These are phyloP conservation scores for Centropristis striata DNA, from an alignment of 2,113 vertebrate species.

Conservation along the genomic window DNA sequence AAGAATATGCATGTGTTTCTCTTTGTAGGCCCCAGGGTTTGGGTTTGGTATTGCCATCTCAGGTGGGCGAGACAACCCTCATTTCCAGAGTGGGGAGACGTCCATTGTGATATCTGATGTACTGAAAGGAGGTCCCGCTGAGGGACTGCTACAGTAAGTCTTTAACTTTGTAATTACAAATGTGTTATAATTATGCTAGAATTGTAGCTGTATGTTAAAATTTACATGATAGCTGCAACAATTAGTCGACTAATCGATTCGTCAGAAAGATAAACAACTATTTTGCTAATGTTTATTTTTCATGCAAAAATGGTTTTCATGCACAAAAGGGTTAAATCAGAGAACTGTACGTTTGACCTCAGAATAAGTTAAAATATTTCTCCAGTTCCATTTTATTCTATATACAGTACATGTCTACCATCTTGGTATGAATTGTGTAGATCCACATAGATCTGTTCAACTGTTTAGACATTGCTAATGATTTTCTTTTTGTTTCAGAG, in stretches of 20 bases:
- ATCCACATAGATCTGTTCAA: background rate
- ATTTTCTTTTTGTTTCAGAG: constrained; percentile 78
- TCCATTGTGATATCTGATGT: constrained; percentile 99
- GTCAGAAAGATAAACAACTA: too few species aligned
- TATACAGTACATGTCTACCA: background rate
- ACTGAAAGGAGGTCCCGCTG: constrained; percentile 97
- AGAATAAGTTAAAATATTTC: background rate
- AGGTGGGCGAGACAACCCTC: constrained; percentile 97
- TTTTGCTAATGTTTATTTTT: too few species aligned
- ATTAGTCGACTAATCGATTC: too few species aligned
- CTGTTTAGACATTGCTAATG: background rate
- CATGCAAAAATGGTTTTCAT: too few species aligned
- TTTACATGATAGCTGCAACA: too few species aligned
- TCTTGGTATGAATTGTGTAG: background rate
- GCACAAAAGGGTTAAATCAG: too few species aligned
- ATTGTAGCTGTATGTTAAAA: too few species aligned
- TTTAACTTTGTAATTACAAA: background rate
- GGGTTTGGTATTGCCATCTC: constrained; percentile 99
- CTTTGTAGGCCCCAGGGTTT: constrained; percentile 93
- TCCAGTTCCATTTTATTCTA: background rate
- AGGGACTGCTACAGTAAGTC: constrained; percentile 95
- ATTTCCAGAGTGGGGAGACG: constrained; percentile 99
- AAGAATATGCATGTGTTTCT: constrained; percentile 27
- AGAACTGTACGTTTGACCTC: background rate
- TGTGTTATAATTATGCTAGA: too few species aligned